Evolutionary conservation across 2,113 vertebrate genomes (phyloP).

Genomic region (Chionis minor): DNA sequence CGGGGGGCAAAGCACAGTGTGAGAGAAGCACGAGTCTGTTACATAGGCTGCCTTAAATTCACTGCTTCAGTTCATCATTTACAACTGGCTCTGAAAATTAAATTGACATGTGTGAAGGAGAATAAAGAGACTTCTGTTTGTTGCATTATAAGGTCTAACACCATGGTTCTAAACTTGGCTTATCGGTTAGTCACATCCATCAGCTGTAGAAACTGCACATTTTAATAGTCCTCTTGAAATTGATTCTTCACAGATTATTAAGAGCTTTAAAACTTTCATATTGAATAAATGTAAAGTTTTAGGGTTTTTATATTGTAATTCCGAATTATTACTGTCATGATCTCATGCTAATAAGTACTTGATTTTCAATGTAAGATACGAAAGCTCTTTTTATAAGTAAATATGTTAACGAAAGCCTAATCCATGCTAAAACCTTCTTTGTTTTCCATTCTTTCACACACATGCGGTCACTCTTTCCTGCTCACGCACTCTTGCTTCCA

Average conservation of each 20-base stretch:
- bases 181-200: neutral
- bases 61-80: neutral
- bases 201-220: neutral
- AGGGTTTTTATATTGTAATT: neutral
- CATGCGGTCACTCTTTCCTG: neutral
- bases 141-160: neutral
- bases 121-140: neutral
- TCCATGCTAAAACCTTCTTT: neutral
- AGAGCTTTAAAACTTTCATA: neutral
- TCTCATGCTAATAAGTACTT: neutral
- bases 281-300: neutral
- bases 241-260: neutral
- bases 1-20: neutral
- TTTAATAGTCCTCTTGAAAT: neutral
- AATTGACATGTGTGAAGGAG: neutral
- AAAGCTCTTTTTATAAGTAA: neutral
- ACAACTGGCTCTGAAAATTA: neutral
- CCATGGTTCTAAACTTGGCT: neutral
- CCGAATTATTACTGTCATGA: neutral
- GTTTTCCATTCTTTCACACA: neutral
- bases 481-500: neutral
- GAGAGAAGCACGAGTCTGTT: neutral
- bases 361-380: neutral
- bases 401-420: neutral
- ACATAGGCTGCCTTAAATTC: neutral